phyloP scores from a whole-genome alignment of 2,888 invertebrate species.

The Eugnorisma glareosa region DNA sequence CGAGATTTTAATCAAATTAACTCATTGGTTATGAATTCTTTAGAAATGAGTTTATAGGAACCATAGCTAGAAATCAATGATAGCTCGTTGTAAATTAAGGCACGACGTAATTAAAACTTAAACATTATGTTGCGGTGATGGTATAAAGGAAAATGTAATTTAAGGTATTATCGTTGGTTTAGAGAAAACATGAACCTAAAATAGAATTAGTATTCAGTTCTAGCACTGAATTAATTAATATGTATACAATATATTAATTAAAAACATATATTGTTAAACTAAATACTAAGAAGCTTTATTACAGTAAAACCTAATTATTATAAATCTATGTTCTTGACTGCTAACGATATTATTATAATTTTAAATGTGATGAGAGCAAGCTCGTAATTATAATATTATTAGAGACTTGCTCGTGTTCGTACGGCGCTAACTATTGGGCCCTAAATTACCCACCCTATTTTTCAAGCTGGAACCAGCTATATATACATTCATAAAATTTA shows the following conservation, averaged over 20 bases:
- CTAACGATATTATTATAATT: neutral
- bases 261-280: no score
- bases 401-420: neutral
- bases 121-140: neutral
- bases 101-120: slow-evolving; percentile 5
- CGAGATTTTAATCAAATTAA: neutral
- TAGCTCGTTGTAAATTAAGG: neutral
- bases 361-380: neutral
- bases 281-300: neutral
- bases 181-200: neutral
- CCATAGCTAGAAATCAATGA: neutral
- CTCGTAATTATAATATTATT: neutral
- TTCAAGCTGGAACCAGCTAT: neutral
- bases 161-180: neutral
- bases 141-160: neutral
- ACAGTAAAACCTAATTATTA: neutral
- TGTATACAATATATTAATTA: no score
- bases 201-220: neutral
- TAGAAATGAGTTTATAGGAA: neutral
- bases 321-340: neutral
- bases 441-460: neutral
- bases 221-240: no score
- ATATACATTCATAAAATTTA: neutral
- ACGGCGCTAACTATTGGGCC: neutral
- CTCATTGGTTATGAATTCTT: neutral